Base-by-base conservation (phyloP, 2,797 vertebrate species). In the Epinephelus coioides region DNA sequence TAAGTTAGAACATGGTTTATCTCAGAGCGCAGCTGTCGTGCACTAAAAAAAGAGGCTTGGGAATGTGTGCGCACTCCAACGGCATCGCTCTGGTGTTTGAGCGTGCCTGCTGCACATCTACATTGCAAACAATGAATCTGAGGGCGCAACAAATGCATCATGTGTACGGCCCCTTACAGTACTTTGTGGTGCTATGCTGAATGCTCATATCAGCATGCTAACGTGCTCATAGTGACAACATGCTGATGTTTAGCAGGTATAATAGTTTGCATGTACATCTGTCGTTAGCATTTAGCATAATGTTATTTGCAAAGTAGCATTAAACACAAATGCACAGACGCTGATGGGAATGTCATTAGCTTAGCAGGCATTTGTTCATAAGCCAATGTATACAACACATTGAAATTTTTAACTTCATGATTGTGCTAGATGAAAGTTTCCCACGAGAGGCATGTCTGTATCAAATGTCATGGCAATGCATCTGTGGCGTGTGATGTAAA, bases 121-220 rank as follows among this genome's bases (percentile, higher is more conserved):
- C 30, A 34, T 34, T 34, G 30, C 5, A 34, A 34, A 34, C 30
- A 7, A 34, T 34, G 30, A 34, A 34, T 34, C 7, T 34, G 30
- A 34, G 30, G 30, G 30, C 7, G 7, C 30, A 34, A 7, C 30
- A 34, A 34, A 34, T 34, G 30, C 30, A 34, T 34, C 30, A 8
- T 34, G 30, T 34, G 30, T 34, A 34, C 6, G 30, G 7, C 30
- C 30, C 30, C 6, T 34, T 7, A 34, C 30, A 34, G 30, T 34
- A 34, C 30, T 34, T 34, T 34, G 27, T 30, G 27, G 5, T n/a
- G n/a, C 50, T 13, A 61, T 68, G 56, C 9, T 71, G 19, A 74
- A 73, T 34, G 27, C n/a, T n/a, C 49, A 43, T 10, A 70, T 62
- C 2, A 59, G 61, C 82, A 84, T 77, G 72, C 14, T 51, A 60